Percentiles rank a stretch among this genome's conserved stretches.
These are phyloP conservation scores for Aethes cnicana DNA, from an alignment of 2,888 invertebrate genomes.

Conservation along the genomic window DNA sequence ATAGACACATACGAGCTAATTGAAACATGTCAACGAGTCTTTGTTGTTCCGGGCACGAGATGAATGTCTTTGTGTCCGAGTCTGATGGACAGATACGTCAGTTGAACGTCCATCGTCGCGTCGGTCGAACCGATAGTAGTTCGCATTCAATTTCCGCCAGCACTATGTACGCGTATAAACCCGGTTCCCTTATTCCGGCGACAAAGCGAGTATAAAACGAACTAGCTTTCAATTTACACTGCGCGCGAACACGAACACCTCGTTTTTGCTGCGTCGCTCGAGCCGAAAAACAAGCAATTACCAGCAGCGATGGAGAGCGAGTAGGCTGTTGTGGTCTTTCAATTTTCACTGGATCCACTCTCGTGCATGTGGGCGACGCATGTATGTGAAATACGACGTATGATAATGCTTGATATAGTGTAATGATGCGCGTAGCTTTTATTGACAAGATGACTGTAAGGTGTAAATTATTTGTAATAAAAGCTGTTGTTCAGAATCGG, in stretches of 20 bases:
- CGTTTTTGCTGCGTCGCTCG: constrained; percentile 4
- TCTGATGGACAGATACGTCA: constrained; percentile 58
- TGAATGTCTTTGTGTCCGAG: constrained; percentile 59
- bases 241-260: constrained; percentile 15
- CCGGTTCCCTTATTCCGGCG: constrained; percentile 28
- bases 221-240: constrained; percentile 23
- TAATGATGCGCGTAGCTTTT: constrained; percentile 20
- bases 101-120: constrained; percentile 48
- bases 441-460: constrained; percentile 10
- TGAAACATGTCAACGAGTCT: constrained; percentile 54
- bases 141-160: constrained; percentile 70
- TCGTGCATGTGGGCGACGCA: constrained; percentile 1
- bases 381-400: neutral
- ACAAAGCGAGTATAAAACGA: constrained; percentile 29
- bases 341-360: constrained; percentile 8
- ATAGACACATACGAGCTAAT: constrained; percentile 39
- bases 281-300: constrained; percentile 23
- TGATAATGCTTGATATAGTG: constrained; percentile 13
- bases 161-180: constrained; percentile 36
- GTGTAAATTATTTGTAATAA: neutral
- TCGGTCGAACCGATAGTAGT: constrained; percentile 52
- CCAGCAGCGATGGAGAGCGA: constrained; percentile 19
- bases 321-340: constrained; percentile 5
- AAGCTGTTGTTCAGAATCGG: neutral
- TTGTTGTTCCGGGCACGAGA: constrained; percentile 52